phyloP scores from a whole-genome alignment of 2,113 vertebrate genomes.

The Catharus bicknelli region DNA sequence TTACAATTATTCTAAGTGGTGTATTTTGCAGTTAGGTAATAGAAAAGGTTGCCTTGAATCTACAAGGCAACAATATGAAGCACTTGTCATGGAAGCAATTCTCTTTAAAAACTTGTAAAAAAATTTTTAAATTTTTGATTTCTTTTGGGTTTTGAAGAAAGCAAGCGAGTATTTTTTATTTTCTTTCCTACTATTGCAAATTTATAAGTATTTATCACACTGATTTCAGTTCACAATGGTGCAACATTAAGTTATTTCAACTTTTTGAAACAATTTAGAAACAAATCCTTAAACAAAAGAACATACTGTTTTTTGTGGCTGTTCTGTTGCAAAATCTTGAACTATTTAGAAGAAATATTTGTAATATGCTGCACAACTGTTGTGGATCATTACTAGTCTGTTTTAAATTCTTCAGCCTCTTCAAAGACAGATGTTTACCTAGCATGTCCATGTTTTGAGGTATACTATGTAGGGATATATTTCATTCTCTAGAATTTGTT shows the following conservation, averaged over 20 bases:
- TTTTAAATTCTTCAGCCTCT: slow-evolving; percentile 42
- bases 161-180: not conserved
- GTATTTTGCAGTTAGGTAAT: not conserved
- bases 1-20: not conserved
- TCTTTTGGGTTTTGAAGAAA: not conserved
- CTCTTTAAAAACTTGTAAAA: not conserved
- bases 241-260: not conserved
- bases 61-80: not conserved
- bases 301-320: not conserved
- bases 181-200: not conserved
- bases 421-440: slow-evolving; percentile 38
- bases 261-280: not conserved
- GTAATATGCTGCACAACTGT: not conserved
- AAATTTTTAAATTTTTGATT: not conserved
- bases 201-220: not conserved
- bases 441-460: not conserved
- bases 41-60: not conserved
- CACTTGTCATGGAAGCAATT: not conserved
- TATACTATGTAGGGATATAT: not conserved
- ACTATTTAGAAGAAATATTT: slow-evolving; percentile 36
- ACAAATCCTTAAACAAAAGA: not conserved
- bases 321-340: slow-evolving; percentile 9
- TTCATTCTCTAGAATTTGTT: slow-evolving; percentile 1
- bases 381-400: slow-evolving; percentile 20
- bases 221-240: not conserved